Conservation (phyloP, 2,113 vertebrate genomes). For the Ageneiosus marmoratus region DNA sequence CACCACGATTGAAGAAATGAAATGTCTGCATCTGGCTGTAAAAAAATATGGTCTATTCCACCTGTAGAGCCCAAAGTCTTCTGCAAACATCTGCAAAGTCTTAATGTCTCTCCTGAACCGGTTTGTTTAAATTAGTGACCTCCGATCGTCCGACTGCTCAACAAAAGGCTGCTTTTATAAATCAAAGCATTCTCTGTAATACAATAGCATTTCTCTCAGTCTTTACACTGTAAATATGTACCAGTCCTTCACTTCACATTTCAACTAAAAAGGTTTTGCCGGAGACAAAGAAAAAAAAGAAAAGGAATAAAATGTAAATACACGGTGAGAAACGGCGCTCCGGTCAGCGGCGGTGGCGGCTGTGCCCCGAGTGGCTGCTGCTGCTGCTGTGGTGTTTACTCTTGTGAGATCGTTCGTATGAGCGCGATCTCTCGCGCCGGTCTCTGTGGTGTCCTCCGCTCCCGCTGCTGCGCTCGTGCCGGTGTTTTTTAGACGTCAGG, state of each 20-base stretch:
- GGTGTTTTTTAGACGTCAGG: conserved; percentile 86
- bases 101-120: conserved; percentile 67
- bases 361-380: conserved; percentile 86
- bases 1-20: conserved; percentile 75
- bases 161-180: conserved; percentile 75
- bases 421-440: conserved; percentile 86
- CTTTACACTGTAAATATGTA: conserved; percentile 81
- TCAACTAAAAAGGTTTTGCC: conserved; percentile 56
- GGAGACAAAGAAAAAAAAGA: conserved; percentile 27
- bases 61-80: conserved; percentile 78
- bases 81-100: conserved; percentile 75
- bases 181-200: conserved; percentile 77
- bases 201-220: conserved; percentile 65
- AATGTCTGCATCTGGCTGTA: conserved; percentile 86
- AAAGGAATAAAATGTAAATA: conserved; percentile 37
- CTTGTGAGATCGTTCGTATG: conserved; percentile 93
- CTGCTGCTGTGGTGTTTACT: conserved; percentile 87
- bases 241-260: conserved; percentile 71
- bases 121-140: conserved; percentile 56
- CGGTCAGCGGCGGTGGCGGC: conserved; percentile 88
- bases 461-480: conserved; percentile 80
- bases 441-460: conserved; percentile 83
- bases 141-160: conserved; percentile 48
- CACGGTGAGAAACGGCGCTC: conserved; percentile 24
- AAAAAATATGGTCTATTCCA: conserved; percentile 82